Percentiles rank a stretch among this genome's conserved stretches.
Evolutionary conservation across 2,797 vertebrate genomes (phyloP).

Genomic region (Falco concolor): DNA sequence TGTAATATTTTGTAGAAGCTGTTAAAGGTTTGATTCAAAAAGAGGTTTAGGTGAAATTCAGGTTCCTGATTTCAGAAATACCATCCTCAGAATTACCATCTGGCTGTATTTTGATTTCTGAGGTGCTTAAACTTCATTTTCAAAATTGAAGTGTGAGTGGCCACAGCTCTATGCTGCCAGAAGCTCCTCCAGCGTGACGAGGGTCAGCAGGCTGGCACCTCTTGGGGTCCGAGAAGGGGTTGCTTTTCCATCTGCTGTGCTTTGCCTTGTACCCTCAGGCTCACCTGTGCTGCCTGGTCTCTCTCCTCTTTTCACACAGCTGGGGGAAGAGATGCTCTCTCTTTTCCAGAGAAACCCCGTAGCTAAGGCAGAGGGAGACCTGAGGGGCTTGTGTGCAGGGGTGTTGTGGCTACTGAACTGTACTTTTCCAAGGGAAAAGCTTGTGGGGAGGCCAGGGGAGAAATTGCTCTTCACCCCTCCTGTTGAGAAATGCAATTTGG

Average conservation of each 20-base stretch:
- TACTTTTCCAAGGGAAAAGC: not conserved
- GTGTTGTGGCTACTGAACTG: not conserved
- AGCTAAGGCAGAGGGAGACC: not conserved
- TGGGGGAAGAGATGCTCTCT: not conserved
- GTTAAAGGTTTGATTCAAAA: not conserved
- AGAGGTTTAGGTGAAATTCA: not conserved
- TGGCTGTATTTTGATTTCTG: not conserved
- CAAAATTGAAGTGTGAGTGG: not conserved
- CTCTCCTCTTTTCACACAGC: not conserved
- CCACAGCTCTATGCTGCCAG: not conserved
- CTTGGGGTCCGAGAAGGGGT: not conserved
- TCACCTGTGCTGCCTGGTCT: not conserved
- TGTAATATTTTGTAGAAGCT: not conserved
- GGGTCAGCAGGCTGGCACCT: not conserved
- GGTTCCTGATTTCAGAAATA: not conserved
- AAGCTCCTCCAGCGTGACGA: not conserved
- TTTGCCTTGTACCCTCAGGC: not conserved
- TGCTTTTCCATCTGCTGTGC: not conserved
- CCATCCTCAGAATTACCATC: not conserved
- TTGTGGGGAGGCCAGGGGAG: not conserved
- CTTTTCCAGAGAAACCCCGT: not conserved
- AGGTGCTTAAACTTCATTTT: not conserved
- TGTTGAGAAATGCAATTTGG: slow-evolving; percentile 42
- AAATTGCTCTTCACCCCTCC: not conserved
- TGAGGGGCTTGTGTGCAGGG: not conserved